phyloP scores from a whole-genome alignment of 2,113 vertebrate species.

The Dasypus novemcinctus region DNA sequence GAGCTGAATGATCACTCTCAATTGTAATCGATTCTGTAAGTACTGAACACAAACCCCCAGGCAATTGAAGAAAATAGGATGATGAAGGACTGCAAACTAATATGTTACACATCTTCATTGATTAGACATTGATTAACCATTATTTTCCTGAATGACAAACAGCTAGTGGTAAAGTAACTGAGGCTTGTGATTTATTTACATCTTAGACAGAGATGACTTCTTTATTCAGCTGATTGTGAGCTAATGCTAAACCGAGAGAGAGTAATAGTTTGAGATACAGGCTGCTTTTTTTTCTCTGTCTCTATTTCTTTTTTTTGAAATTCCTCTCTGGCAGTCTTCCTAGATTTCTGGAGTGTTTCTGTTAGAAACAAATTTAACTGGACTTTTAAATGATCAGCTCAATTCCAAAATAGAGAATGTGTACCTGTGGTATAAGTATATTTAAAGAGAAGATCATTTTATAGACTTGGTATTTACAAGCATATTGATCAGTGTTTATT shows the following conservation, averaged over 20 bases:
- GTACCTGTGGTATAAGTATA: constrained; percentile 79
- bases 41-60: constrained; percentile 88
- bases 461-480: constrained; percentile 88
- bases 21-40: constrained; percentile 91
- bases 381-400: constrained; percentile 65
- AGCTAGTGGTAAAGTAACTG: constrained; percentile 90
- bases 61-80: constrained; percentile 90
- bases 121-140: constrained; percentile 93
- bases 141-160: constrained; percentile 91
- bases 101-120: constrained; percentile 91
- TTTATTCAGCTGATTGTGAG: constrained; percentile 85
- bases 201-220: constrained; percentile 86
- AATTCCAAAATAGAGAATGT: constrained; percentile 64
- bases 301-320: neutral
- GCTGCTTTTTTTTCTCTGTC: constrained; percentile 36
- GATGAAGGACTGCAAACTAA: constrained; percentile 91
- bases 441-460: constrained; percentile 85
- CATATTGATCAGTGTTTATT: constrained; percentile 87
- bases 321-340: constrained; percentile 49
- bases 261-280: constrained; percentile 66
- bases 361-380: constrained; percentile 66
- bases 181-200: constrained; percentile 91
- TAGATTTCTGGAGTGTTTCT: constrained; percentile 63
- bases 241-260: constrained; percentile 77
- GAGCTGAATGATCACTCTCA: constrained; percentile 91